Base-by-base conservation (phyloP, 2,797 vertebrate species). In the Helarctos malayanus region DNA sequence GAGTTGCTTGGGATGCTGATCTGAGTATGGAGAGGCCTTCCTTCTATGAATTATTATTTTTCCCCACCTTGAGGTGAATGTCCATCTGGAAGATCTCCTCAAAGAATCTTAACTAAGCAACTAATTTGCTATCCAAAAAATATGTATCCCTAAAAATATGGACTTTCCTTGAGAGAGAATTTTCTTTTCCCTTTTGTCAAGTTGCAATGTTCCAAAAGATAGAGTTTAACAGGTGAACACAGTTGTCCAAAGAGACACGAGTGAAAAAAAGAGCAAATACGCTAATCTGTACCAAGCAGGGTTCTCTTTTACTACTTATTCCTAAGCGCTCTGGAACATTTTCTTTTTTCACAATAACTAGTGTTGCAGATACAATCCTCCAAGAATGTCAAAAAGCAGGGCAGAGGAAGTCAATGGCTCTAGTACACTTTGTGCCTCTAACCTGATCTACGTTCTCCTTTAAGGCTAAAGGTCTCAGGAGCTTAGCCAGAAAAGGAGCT, bases 231-330 rank as follows among this genome's bases (percentile, higher is more conserved):
- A 97, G 56, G 71, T 78, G 10, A 96, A 89, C 73, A 87, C 38
- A 54, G 57, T 19, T 97, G 19, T 82, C 91, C 87, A 95, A 94
- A 96, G 47, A 4, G 49, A 96, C 54, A 91, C n/a, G 81, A 75
- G 18, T 4, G 7, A 89, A 88, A 23, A 41, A 41, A 96, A 84
- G n/a, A 88, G 14, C 27, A 32, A 90, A 79, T 25, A 95, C 6
- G 63, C 54, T 75, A 56, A 76, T 63, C 45, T 94, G 16, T 76
- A 89, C 32, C 59, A 86, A 59, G 41, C 52, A 47, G 15, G 13
- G 11, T 78, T 91, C 45, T 91, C 65, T 82, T 85, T 79, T 7
- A 69, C 45, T 45, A 94, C 52, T 92, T 85, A 83, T 41, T 87
- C 56, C 41, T 81, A n/a, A 7, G 21, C 63, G 88, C 41, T 79